Percentiles rank a stretch among this genome's conserved stretches.
phyloP scores from a whole-genome alignment of 92 coral and sea anemone genomes.

The Hydrozoanthus gracilis region DNA sequence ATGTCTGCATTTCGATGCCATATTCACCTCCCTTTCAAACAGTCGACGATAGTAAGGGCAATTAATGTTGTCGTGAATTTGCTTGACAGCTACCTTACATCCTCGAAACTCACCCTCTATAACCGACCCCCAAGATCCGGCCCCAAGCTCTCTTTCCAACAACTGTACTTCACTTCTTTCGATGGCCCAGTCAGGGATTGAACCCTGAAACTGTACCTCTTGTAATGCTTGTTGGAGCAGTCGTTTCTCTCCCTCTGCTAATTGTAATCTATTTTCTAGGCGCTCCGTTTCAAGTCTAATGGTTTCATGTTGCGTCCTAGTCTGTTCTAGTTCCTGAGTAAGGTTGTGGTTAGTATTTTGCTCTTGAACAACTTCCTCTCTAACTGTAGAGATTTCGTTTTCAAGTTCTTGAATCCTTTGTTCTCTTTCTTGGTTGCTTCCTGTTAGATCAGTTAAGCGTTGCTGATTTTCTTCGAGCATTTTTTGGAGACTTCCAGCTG shows the following conservation, averaged over 20 bases:
- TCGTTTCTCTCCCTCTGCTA: not conserved
- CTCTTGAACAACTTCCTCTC: slow-evolving; percentile 21
- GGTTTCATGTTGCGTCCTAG: not conserved
- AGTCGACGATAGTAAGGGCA: slow-evolving; percentile 60
- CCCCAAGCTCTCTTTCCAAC: slow-evolving; percentile 44
- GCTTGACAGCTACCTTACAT: slow-evolving; percentile 40
- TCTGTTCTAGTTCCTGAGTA: not conserved
- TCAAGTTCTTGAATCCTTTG: slow-evolving; percentile 13
- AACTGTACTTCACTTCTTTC: slow-evolving; percentile 36
- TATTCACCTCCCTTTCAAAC: slow-evolving; percentile 75
- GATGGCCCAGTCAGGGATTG: slow-evolving; percentile 48
- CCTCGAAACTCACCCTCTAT: slow-evolving; percentile 53
- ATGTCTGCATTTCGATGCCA: slow-evolving; percentile 78
- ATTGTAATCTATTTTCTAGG: not conserved
- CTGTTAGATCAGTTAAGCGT: too few relatives aligned
- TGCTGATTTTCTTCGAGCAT: too few relatives aligned
- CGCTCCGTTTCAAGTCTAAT: not conserved
- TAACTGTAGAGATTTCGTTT: not conserved
- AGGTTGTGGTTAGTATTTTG: too few relatives aligned
- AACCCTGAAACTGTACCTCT: not conserved
- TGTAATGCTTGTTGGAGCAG: not conserved
- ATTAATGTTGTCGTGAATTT: slow-evolving; percentile 41
- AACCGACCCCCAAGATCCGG: slow-evolving; percentile 48
- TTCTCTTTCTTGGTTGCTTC: too few relatives aligned
- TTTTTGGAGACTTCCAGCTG: not conserved